phyloP scores from a whole-genome alignment of 1,140 invertebrate species.

The Drosophila prosaltans region DNA sequence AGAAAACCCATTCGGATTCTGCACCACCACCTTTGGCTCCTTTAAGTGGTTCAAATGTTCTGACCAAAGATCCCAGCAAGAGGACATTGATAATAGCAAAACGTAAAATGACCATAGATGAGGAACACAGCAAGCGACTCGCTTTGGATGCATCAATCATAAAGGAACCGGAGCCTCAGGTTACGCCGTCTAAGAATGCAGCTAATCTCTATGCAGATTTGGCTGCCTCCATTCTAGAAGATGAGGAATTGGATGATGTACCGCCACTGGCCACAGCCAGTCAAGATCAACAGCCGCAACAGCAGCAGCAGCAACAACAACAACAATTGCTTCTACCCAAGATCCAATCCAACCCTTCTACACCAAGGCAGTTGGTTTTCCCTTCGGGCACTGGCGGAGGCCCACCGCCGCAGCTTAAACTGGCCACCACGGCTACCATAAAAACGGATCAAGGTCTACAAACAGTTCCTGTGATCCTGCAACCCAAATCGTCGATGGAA shows the following conservation, averaged over 20 bases:
- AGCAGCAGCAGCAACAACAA: constrained; percentile 47
- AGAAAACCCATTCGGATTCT: constrained; percentile 72
- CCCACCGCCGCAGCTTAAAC: constrained; percentile 60
- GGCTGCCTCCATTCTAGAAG: constrained; percentile 88
- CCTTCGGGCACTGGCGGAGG: constrained; percentile 40
- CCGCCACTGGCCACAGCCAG: constrained; percentile 57
- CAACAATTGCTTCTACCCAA: constrained; percentile 66
- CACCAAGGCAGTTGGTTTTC: constrained; percentile 61
- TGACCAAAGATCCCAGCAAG: constrained; percentile 80
- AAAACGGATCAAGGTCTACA: constrained; percentile 83
- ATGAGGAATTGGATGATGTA: constrained; percentile 87
- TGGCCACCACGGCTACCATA: constrained; percentile 79
- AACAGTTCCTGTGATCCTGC: constrained; percentile 84
- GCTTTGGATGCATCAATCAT: constrained; percentile 61
- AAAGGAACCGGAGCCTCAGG: constrained; percentile 54
- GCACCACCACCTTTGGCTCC: constrained; percentile 85
- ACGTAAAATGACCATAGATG: constrained; percentile 84
- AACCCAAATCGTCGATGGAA: constrained; percentile 78
- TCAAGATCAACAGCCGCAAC: constrained; percentile 50
- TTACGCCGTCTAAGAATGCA: constrained; percentile 88
- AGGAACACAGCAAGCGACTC: constrained; percentile 82
- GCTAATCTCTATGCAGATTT: constrained; percentile 89
- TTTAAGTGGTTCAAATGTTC: constrained; percentile 77
- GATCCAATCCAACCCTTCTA: constrained; percentile 41
- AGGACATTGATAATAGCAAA: constrained; percentile 83